These are phyloP conservation scores for Homarus gammarus DNA, from an alignment of 2,888 invertebrate species.

Conservation along the genomic window DNA sequence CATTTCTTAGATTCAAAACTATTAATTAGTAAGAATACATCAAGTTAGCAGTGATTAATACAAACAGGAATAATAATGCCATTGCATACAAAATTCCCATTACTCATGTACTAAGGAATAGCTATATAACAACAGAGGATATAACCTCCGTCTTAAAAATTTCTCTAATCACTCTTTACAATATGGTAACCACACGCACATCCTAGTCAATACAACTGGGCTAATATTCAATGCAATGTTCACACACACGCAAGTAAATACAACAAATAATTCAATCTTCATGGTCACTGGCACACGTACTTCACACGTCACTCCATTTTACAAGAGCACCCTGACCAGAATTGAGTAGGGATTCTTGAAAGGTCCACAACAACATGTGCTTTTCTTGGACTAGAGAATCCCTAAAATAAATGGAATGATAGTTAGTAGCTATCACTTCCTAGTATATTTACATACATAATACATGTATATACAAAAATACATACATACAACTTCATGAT, in stretches of 20 bases:
- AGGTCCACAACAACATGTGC: slow-evolving; percentile 32
- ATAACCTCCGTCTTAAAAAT: slow-evolving; percentile 6
- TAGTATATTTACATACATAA: slow-evolving; percentile 62
- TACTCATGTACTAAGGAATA: slow-evolving; percentile 23
- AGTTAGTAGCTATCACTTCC: slow-evolving; percentile 21
- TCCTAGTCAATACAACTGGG: slow-evolving; percentile 30
- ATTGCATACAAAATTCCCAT: slow-evolving; percentile 55
- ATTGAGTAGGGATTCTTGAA: slow-evolving; percentile 19
- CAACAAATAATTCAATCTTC: slow-evolving; percentile 28
- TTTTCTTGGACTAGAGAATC: slow-evolving; percentile 49
- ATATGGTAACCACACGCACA: neutral
- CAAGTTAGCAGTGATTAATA: slow-evolving; percentile 35
- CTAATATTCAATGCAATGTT: slow-evolving; percentile 22
- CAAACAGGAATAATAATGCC: slow-evolving; percentile 38
- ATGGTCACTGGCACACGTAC: slow-evolving; percentile 12
- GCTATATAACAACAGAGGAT: slow-evolving; percentile 22
- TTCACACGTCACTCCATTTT: slow-evolving; percentile 25
- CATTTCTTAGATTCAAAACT: slow-evolving; percentile 49
- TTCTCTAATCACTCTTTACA: slow-evolving; percentile 11
- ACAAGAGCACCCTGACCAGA: slow-evolving; percentile 51
- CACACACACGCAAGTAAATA: slow-evolving; percentile 24
- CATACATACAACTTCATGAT: slow-evolving; percentile 57
- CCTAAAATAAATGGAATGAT: slow-evolving; percentile 48
- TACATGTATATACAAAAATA: slow-evolving; percentile 67
- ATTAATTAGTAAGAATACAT: slow-evolving; percentile 53